Evolutionary conservation across 2,888 invertebrate species (phyloP).

Genomic region (Xanthorhoe spadicearia): DNA sequence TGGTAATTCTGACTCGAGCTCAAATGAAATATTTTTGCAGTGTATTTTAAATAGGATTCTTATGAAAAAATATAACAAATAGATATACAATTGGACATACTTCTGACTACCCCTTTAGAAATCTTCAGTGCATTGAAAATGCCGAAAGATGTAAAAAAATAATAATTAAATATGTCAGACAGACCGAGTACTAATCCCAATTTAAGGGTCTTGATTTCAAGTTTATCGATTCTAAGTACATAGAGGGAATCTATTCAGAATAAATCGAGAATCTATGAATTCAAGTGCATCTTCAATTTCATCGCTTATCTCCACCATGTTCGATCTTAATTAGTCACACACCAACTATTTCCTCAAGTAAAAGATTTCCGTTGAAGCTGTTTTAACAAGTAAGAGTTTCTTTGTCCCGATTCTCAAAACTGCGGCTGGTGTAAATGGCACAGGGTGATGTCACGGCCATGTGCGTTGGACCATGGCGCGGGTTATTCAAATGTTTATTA

Average conservation of each 20-base stretch:
- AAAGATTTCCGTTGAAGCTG: slow-evolving; percentile 34
- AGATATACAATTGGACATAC: too few relatives aligned
- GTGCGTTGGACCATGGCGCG: slow-evolving; percentile 61
- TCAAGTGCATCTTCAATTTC: background rate
- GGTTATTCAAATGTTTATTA: slow-evolving; percentile 50
- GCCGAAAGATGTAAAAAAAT: too few relatives aligned
- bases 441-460: slow-evolving; percentile 68
- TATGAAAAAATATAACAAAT: too few relatives aligned
- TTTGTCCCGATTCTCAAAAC: slow-evolving; percentile 54
- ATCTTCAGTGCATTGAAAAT: too few relatives aligned
- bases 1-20: background rate
- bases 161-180: too few relatives aligned
- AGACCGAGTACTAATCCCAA: too few relatives aligned
- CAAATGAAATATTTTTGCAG: background rate
- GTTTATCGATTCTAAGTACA: too few relatives aligned
- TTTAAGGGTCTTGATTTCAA: too few relatives aligned
- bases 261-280: too few relatives aligned
- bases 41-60: too few relatives aligned
- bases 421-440: slow-evolving; percentile 54
- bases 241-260: too few relatives aligned
- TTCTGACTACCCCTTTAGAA: too few relatives aligned
- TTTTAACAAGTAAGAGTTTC: slow-evolving; percentile 31
- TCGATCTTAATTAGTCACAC: background rate
- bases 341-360: slow-evolving; percentile 20
- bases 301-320: background rate